Percentiles rank a stretch among this genome's conserved stretches.
phyloP scores from a whole-genome alignment of 1,140 invertebrate genomes.

The Drosophila orosa region DNA sequence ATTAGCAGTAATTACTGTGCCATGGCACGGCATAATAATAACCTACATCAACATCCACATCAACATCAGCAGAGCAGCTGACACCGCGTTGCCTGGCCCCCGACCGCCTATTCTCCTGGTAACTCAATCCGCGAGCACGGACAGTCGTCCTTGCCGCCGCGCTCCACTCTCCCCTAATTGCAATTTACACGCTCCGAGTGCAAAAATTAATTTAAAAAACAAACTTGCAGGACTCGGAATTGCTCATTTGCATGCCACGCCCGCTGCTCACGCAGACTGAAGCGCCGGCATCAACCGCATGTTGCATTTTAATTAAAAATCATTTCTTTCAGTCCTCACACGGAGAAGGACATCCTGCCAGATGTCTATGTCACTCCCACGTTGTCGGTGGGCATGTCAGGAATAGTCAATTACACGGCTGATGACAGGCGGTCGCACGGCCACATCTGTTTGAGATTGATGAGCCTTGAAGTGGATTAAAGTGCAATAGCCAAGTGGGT shows the following conservation, averaged over 20 bases:
- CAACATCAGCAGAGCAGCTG: conserved; percentile 34
- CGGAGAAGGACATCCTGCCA: conserved; percentile 31
- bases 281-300: conserved; percentile 32
- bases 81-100: conserved; percentile 12
- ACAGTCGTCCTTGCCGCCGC: conserved; percentile 28
- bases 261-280: conserved; percentile 22
- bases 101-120: conserved; percentile 33
- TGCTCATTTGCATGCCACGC: conserved; percentile 67
- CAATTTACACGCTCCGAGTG: conserved; percentile 74
- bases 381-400: conserved; percentile 47
- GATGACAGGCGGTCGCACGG: conserved; percentile 21
- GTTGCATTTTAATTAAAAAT: conserved; percentile 80
- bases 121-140: conserved; percentile 55
- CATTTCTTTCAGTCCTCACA: conserved; percentile 29
- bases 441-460: conserved; percentile 40
- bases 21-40: conserved; percentile 65
- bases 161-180: conserved; percentile 47
- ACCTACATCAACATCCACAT: conserved; percentile 57
- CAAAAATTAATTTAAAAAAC: conserved; percentile 75
- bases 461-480: conserved; percentile 22
- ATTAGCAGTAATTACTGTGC: conserved; percentile 77
- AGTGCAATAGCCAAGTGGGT: conserved; percentile 9
- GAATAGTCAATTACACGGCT: conserved; percentile 56
- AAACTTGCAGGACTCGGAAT: conserved; percentile 32
- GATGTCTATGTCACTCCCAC: conserved; percentile 24